Percentiles rank a stretch among this genome's conserved stretches.
Evolutionary conservation across 2,888 invertebrate genomes (phyloP).

Genomic region (Caenorhabditis sp.): DNA sequence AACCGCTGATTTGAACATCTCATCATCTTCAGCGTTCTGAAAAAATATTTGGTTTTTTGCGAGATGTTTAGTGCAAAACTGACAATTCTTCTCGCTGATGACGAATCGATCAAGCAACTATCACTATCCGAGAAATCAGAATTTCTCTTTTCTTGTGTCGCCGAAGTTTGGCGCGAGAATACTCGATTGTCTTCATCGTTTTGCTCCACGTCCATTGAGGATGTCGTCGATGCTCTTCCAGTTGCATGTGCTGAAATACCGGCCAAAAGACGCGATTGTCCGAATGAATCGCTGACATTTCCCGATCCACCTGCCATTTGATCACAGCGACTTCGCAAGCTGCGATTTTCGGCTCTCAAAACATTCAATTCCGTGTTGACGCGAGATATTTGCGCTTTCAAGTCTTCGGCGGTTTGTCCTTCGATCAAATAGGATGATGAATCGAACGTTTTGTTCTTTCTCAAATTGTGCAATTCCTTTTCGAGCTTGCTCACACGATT

Average conservation of each 20-base stretch:
- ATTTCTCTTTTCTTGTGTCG: background rate
- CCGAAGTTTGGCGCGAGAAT: background rate
- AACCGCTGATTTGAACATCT: constrained; percentile 12
- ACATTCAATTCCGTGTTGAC: constrained; percentile 26
- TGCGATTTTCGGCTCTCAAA: constrained; percentile 28
- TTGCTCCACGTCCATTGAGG: background rate
- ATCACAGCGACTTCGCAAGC: constrained; percentile 30
- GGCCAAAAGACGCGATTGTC: constrained; percentile 22
- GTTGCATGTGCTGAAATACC: constrained; percentile 16
- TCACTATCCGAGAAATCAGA: constrained; percentile 2
- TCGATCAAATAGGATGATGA: constrained; percentile 17
- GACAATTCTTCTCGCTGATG: constrained; percentile 15
- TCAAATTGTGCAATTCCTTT: constrained; percentile 15
- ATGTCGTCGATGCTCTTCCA: constrained; percentile 3
- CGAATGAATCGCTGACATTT: constrained; percentile 25
- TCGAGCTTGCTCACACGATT: constrained; percentile 32
- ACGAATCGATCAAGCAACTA: constrained; percentile 20
- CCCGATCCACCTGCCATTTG: constrained; percentile 22
- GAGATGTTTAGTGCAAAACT: background rate
- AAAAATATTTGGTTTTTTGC: background rate
- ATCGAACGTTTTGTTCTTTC: constrained; percentile 27
- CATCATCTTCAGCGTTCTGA: background rate
- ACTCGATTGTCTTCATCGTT: constrained; percentile 14
- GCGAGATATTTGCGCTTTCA: constrained; percentile 18
- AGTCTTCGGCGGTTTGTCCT: constrained; percentile 24